A percentile compares a stretch with the other conserved stretches of the same genome.
phyloP scores from a whole-genome alignment of 2,113 vertebrate species.

The Sisor rabdophorus region DNA sequence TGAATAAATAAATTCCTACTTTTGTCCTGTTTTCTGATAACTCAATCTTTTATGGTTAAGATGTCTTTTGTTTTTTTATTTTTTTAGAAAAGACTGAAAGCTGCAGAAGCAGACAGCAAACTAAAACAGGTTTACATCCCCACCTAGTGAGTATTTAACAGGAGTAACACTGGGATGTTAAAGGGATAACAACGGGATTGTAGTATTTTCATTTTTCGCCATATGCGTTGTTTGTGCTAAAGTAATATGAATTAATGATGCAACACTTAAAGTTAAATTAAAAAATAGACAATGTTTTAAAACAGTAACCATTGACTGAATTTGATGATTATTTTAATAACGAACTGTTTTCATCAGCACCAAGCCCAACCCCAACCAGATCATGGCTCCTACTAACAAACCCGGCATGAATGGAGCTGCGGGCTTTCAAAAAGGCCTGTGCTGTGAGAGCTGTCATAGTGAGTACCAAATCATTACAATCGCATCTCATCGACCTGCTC shows the following conservation, averaged over 20 bases:
- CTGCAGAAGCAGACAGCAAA: slow-evolving; percentile 91
- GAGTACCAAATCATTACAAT: slow-evolving; percentile 59
- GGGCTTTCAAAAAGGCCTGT: slow-evolving; percentile 86
- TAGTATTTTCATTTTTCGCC: neutral
- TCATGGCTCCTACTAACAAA: slow-evolving; percentile 84
- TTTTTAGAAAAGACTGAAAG: slow-evolving; percentile 88
- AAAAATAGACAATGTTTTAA: neutral
- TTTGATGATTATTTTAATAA: neutral
- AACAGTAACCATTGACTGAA: neutral
- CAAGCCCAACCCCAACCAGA: slow-evolving; percentile 93
- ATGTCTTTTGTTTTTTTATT: neutral
- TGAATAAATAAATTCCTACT: neutral
- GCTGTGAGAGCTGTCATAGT: slow-evolving; percentile 94
- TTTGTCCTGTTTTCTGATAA: neutral
- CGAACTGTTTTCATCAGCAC: slow-evolving; percentile 65
- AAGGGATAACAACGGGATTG: too few species aligned
- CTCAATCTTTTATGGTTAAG: neutral
- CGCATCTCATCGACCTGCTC: neutral
- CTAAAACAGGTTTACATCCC: slow-evolving; percentile 93
- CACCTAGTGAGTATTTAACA: slow-evolving; percentile 81
- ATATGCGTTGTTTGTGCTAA: neutral
- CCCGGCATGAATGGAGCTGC: slow-evolving; percentile 87
- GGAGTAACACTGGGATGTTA: neutral
- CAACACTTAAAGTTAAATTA: neutral
- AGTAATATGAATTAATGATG: neutral